phyloP scores from a whole-genome alignment of 2,888 invertebrate species.

The Dioctria linearis region DNA sequence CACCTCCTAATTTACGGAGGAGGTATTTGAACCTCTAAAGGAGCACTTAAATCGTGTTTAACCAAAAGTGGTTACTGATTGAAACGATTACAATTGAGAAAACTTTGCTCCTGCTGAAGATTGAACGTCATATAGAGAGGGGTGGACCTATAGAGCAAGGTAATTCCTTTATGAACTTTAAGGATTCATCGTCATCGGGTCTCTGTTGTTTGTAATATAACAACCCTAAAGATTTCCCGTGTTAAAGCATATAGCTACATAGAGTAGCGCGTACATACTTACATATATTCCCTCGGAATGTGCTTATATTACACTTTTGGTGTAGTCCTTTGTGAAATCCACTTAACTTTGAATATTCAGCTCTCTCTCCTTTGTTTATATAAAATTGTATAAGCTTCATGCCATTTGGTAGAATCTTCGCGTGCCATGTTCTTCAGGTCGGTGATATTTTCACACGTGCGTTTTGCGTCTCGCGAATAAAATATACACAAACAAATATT shows the following conservation, averaged over 20 bases:
- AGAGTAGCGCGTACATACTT: too few species aligned
- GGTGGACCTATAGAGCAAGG: too few species aligned
- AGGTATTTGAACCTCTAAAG: too few species aligned
- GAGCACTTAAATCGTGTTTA: background rate
- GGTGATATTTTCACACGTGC: conserved; percentile 20
- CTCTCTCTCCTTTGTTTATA: conserved; percentile 21
- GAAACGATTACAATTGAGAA: conserved; percentile 12
- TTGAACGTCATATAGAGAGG: background rate
- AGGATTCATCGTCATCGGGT: too few species aligned
- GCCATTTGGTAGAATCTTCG: background rate
- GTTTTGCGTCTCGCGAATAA: background rate
- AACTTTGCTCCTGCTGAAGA: background rate
- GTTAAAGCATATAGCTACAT: too few species aligned
- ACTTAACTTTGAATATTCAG: conserved; percentile 35
- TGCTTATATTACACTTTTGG: background rate
- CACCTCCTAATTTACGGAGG: too few species aligned
- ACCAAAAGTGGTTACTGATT: conserved; percentile 40
- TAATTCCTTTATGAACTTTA: too few species aligned
- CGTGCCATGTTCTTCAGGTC: background rate
- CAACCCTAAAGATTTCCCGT: too few species aligned
- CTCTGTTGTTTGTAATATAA: too few species aligned
- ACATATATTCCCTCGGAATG: background rate
- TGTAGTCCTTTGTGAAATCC: conserved; percentile 22
- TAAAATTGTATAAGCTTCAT: conserved; percentile 10
- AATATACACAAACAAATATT: conserved; percentile 17